Conservation (phyloP, 2,113 vertebrate genomes). For the Microcebus lehilahytsara region DNA sequence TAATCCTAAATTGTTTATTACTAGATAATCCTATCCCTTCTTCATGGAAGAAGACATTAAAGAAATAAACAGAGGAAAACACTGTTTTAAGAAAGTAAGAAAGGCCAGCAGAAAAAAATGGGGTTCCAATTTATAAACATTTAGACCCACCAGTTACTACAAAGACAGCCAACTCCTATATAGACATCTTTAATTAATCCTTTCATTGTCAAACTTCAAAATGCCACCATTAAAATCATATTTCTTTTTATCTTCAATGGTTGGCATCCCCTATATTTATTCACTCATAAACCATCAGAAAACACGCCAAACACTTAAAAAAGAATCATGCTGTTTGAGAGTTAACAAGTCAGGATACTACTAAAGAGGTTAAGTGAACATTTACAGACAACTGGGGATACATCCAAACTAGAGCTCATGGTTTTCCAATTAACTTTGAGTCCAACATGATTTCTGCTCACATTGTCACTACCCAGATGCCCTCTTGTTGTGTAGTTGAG, state of each 20-base stretch:
- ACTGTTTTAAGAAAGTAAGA: background rate
- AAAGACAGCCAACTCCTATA: background rate
- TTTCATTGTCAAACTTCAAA: conserved; percentile 20
- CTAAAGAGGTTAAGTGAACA: background rate
- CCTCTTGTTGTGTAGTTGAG: background rate
- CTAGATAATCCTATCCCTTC: background rate
- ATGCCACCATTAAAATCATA: background rate
- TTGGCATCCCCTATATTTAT: background rate
- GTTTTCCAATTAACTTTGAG: background rate
- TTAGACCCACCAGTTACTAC: background rate
- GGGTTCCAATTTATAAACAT: background rate
- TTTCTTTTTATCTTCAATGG: background rate
- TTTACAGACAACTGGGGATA: background rate
- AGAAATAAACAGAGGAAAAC: background rate
- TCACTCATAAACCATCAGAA: background rate
- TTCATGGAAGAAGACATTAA: conserved; percentile 3
- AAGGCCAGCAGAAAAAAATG: background rate
- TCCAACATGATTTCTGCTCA: background rate
- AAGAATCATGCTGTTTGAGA: background rate
- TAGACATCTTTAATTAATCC: conserved; percentile 31
- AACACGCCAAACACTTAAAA: background rate
- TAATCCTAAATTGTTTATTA: conserved; percentile 24
- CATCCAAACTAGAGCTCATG: background rate
- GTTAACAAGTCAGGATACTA: background rate
- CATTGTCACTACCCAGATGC: background rate